Base-by-base conservation (phyloP, 2,797 vertebrate species). In the Bryconaethiops microstoma region DNA sequence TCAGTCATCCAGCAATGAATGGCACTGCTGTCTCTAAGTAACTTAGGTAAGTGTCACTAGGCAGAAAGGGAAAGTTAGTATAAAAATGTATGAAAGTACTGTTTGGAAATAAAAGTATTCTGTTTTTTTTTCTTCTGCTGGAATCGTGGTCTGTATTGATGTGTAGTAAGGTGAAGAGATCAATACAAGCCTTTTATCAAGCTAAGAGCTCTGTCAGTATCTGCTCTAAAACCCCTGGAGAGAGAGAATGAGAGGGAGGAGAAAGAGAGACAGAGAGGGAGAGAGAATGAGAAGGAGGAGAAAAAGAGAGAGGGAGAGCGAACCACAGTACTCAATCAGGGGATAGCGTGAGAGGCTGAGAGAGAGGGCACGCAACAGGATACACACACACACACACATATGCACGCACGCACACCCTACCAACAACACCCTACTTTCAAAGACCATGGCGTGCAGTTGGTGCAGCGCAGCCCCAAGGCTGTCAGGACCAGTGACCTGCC, bases 161-260 rank as follows among this genome's bases (percentile, higher is more conserved):
- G 80, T 83, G 87, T 79, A 87, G 78, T 67, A 83, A 87, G 84
- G 78, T 85, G 69, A 69, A 69, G 35, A 62, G 78, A 88, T 91
- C 87, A 85, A 90, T 91, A 87, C 74, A 77, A 84, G 85, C 76
- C 86, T 82, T 57, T 78, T 86, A 87, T 88, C 89, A 91, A 86
- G 90, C 89, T 74, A 86, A 87, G 79, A 89, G 87, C 74, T 10
- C 81, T 88, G 87, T 89, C 89, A 88, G 82, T 86, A 88, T 86
- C 85, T 45, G 64, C 85, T 63, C 35, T 48, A 81, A 65, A 76
- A 57, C 19, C 84, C 45, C 57, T 42, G 50, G 81, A 88, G 88
- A 88, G 86, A 86, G 52, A 78, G 72, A 21, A 59, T 79, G 78
- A 78, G 74, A 76, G 48, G n/a, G 21, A 78, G 74, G 55, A 67